A percentile compares a stretch with the other conserved stretches of the same genome.
Evolutionary conservation across 23 tunicate species (phyloP).

Genomic region (Corella eumyota): DNA sequence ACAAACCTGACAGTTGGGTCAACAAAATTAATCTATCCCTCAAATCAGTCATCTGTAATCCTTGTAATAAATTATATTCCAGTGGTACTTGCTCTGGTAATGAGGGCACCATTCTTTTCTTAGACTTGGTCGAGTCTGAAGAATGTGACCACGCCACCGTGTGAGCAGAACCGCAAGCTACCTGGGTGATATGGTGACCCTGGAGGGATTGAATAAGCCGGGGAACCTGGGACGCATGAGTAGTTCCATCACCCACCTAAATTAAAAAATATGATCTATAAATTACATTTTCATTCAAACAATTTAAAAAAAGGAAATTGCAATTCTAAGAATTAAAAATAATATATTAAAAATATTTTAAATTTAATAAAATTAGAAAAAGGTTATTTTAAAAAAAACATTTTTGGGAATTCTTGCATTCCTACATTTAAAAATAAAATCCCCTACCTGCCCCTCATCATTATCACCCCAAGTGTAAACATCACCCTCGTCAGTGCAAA

Average conservation of each 20-base stretch:
- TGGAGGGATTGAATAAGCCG: conserved; percentile 32
- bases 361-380: no score
- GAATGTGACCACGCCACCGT: conserved; percentile 71
- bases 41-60: conserved; percentile 23
- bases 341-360: no score
- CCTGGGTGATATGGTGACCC: conserved; percentile 45
- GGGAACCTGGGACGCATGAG: conserved; percentile 48
- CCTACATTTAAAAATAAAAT: no score
- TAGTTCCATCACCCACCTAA: conserved; percentile 73
- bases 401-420: no score
- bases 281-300: neutral
- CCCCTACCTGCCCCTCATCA: conserved; percentile 92
- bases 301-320: no score
- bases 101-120: conserved; percentile 7
- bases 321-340: no score
- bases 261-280: neutral
- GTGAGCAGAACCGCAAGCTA: conserved; percentile 92
- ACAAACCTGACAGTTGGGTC: conserved; percentile 72
- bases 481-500: conserved; percentile 55
- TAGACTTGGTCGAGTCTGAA: neutral
- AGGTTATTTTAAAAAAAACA: no score
- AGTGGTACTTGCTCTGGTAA: conserved; percentile 61
- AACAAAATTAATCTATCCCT: conserved; percentile 62
- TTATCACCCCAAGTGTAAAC: conserved; percentile 95
- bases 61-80: conserved; percentile 61